Evolutionary conservation across 2,113 vertebrate species (phyloP).

Genomic region (Psittacara wagleri): DNA sequence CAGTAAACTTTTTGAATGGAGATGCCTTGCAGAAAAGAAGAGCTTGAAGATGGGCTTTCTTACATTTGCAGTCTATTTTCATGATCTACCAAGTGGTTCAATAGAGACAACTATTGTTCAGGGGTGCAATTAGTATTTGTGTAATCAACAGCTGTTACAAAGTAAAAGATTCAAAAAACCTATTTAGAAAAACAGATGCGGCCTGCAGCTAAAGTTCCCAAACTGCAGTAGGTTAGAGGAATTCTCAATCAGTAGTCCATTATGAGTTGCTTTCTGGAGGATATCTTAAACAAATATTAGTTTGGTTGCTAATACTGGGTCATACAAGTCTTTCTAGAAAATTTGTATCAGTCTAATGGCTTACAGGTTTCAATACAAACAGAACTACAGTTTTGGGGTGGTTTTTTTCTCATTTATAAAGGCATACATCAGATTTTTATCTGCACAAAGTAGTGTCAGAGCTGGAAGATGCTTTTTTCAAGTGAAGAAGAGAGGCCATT

Average conservation of each 20-base stretch:
- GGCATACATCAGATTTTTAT: neutral
- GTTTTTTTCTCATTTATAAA: neutral
- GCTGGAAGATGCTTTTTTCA: neutral
- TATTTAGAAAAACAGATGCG: slow-evolving; percentile 14
- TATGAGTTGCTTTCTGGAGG: neutral
- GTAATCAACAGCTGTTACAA: slow-evolving; percentile 39
- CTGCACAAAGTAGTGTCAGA: neutral
- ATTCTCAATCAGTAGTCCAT: neutral
- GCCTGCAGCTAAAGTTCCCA: slow-evolving; percentile 7
- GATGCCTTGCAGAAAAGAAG: neutral
- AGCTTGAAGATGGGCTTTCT: neutral
- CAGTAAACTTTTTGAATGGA: neutral
- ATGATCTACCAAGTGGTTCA: neutral
- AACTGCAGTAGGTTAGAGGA: neutral
- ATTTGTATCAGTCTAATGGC: neutral
- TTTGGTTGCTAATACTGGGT: neutral
- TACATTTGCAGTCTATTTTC: neutral
- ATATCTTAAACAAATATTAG: neutral
- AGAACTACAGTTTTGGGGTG: neutral
- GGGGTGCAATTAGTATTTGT: neutral
- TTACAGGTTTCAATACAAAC: neutral
- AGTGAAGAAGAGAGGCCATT: neutral
- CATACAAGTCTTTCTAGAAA: neutral
- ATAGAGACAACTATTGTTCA: neutral
- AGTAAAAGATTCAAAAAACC: slow-evolving; percentile 27